Percentiles rank a stretch among this genome's conserved stretches.
Evolutionary conservation across 2,113 vertebrate species (phyloP).

Genomic region (Ariopsis seemanni): DNA sequence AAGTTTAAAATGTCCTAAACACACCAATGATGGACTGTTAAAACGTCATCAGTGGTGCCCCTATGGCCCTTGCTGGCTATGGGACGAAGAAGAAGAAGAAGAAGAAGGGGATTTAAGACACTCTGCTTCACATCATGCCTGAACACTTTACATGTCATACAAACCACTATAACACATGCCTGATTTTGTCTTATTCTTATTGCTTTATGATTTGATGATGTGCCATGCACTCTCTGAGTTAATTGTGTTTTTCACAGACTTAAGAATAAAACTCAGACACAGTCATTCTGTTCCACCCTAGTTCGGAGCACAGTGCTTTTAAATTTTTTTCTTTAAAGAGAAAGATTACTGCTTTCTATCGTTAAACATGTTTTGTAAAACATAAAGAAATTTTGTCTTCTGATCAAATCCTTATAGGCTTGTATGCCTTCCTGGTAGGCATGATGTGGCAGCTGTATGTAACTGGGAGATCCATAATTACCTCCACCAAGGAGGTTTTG

Average conservation of each 20-base stretch:
- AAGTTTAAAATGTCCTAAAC: no score
- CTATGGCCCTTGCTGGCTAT: no score
- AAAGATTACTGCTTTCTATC: not conserved
- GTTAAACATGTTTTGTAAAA: not conserved
- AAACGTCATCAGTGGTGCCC: no score
- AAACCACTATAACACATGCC: not conserved
- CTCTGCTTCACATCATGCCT: not conserved
- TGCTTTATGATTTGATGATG: conserved; percentile 20
- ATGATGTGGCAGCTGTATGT: not conserved
- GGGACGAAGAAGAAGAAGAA: no score
- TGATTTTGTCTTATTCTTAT: not conserved
- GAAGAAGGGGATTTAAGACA: not conserved
- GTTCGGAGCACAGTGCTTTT: conserved; percentile 10
- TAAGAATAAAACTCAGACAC: conserved; percentile 12
- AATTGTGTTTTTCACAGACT: conserved; percentile 10
- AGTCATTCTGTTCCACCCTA: not conserved
- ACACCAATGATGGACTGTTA: no score
- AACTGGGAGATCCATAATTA: not conserved
- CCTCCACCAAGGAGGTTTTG: no score
- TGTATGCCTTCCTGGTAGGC: not conserved
- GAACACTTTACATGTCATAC: not conserved
- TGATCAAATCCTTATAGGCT: not conserved
- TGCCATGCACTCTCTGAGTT: conserved; percentile 2
- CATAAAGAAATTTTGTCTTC: not conserved
- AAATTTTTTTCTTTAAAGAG: conserved; percentile 6